Evolutionary conservation across 2,888 invertebrate genomes (phyloP).

Genomic region (Corythucha ciliata): DNA sequence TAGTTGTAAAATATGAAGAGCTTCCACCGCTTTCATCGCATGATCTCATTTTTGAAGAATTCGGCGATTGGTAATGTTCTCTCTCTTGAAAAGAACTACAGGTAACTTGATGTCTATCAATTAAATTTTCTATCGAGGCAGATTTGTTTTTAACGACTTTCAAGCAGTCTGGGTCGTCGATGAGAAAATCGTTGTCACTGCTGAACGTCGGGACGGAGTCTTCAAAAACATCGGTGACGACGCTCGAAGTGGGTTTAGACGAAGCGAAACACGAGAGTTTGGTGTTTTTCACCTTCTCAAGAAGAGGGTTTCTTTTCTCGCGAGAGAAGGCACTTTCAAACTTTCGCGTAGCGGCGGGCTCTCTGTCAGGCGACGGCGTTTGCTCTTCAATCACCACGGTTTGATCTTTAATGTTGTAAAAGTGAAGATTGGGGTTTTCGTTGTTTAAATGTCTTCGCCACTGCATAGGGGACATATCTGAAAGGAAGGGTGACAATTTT

Average conservation of each 20-base stretch:
- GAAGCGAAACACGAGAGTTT: constrained; percentile 54
- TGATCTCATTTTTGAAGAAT: constrained; percentile 23
- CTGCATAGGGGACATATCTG: constrained; percentile 57
- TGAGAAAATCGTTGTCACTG: constrained; percentile 20
- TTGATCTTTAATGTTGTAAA: constrained; percentile 55
- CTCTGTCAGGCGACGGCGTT: constrained; percentile 8
- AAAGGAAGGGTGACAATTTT: constrained; percentile 32
- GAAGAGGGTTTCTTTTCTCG: constrained; percentile 60
- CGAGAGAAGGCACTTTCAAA: constrained; percentile 41
- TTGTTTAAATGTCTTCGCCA: constrained; percentile 54
- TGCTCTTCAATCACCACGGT: constrained; percentile 37
- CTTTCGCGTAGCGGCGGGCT: constrained; percentile 31
- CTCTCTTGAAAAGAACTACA: no score
- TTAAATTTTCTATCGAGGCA: constrained; percentile 30
- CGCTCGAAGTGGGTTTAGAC: constrained; percentile 34
- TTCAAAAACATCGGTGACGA: constrained; percentile 28
- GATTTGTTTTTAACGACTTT: constrained; percentile 27
- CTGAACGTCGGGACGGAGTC: constrained; percentile 14
- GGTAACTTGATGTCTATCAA: constrained; percentile 29
- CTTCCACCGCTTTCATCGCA: constrained; percentile 34
- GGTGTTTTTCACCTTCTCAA: constrained; percentile 62
- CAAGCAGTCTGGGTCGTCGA: constrained; percentile 12
- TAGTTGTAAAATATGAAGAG: constrained; percentile 57
- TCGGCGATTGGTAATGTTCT: constrained; percentile 26
- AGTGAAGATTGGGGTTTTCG: constrained; percentile 50